Evolutionary conservation across 2,888 invertebrate species (phyloP).

Genomic region (Heliconius erato): DNA sequence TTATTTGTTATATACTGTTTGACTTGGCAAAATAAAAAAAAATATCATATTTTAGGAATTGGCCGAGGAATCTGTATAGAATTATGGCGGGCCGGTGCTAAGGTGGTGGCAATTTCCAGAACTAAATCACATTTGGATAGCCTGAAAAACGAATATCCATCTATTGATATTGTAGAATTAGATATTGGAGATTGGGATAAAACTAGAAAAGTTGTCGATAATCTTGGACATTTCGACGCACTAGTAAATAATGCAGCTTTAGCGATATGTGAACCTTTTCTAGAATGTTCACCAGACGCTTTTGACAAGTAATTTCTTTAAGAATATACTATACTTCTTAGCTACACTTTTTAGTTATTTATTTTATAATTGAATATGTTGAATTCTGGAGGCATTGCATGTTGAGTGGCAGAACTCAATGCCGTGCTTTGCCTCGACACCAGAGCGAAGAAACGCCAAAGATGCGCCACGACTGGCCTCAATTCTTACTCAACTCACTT

Average conservation of each 20-base stretch:
- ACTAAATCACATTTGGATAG: conserved; percentile 88
- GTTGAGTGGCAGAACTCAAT: too few relatives aligned
- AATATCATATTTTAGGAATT: conserved; percentile 82
- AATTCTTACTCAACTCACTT: too few relatives aligned
- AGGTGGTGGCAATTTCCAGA: conserved; percentile 92
- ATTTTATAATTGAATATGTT: too few relatives aligned
- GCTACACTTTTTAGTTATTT: neutral
- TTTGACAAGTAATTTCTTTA: conserved; percentile 88
- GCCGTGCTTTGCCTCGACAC: too few relatives aligned
- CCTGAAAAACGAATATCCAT: conserved; percentile 86
- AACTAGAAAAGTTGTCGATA: conserved; percentile 86
- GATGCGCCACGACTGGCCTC: too few relatives aligned
- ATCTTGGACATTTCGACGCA: conserved; percentile 90
- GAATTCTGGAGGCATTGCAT: too few relatives aligned
- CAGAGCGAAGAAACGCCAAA: too few relatives aligned
- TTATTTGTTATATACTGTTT: neutral
- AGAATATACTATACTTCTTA: neutral
- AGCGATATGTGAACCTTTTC: conserved; percentile 89
- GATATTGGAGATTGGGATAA: conserved; percentile 92
- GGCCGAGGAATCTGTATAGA: conserved; percentile 90
- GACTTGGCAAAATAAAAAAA: neutral
- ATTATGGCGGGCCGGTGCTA: conserved; percentile 89
- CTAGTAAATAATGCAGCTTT: conserved; percentile 96
- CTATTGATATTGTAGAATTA: conserved; percentile 88
- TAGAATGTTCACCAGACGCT: conserved; percentile 88